These are phyloP conservation scores for Mylabris sibirica DNA, from an alignment of 2,888 invertebrate species.

Conservation along the genomic window DNA sequence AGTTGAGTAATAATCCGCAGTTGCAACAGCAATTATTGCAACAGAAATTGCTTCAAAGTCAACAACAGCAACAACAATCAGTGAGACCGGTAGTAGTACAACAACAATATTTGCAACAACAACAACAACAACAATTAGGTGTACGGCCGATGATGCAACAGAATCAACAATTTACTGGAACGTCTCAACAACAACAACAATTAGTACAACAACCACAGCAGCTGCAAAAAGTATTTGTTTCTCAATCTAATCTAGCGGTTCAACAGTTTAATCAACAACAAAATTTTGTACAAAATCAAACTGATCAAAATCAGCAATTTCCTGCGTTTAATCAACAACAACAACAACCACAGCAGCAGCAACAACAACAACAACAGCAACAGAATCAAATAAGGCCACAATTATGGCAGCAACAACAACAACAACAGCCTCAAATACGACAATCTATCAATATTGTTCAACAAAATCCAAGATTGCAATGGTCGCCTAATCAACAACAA, in stretches of 20 bases:
- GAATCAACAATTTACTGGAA: slow-evolving; percentile 33
- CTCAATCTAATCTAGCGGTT: slow-evolving; percentile 19
- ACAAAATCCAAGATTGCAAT: slow-evolving; percentile 49
- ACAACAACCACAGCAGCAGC: slow-evolving; percentile 43
- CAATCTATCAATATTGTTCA: slow-evolving; percentile 35
- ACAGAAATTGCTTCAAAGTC: slow-evolving; percentile 48
- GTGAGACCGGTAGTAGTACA: slow-evolving; percentile 60
- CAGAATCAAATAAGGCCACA: slow-evolving; percentile 24
- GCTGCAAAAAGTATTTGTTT: slow-evolving; percentile 44
- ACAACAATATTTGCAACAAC: slow-evolving; percentile 37
- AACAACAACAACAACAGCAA: slow-evolving; percentile 38
- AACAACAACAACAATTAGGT: slow-evolving; percentile 43
- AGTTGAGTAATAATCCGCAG: slow-evolving; percentile 50
- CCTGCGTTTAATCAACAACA: slow-evolving; percentile 33
- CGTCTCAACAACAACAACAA: slow-evolving; percentile 40
- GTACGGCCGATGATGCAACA: slow-evolving; percentile 30
- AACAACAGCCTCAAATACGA: slow-evolving; percentile 33
- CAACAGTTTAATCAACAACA: slow-evolving; percentile 48
- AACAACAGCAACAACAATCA: slow-evolving; percentile 57
- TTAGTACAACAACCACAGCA: slow-evolving; percentile 43
- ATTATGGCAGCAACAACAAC: slow-evolving; percentile 40
- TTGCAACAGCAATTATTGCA: slow-evolving; percentile 56
- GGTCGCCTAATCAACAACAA: slow-evolving; percentile 50
- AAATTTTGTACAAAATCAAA: slow-evolving; percentile 65
- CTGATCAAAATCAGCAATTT: slow-evolving; percentile 40